Evolutionary conservation across 2,797 vertebrate genomes (phyloP).

Genomic region (Sebastiscus albofasciatus): DNA sequence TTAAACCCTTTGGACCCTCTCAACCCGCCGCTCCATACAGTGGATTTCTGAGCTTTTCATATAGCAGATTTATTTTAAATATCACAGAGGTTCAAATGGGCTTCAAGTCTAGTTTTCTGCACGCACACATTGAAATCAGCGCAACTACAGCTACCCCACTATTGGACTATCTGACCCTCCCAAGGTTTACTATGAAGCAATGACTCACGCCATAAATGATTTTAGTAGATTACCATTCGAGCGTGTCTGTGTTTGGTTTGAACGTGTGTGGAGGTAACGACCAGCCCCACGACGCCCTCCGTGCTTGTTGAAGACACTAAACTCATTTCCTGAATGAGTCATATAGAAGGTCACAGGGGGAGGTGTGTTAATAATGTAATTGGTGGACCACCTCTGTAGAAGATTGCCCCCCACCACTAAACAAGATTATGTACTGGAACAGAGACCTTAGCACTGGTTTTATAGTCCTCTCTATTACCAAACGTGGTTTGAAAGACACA

Average conservation of each 20-base stretch:
- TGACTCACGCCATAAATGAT: constrained; percentile 38
- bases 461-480: constrained; percentile 13
- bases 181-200: constrained; percentile 6
- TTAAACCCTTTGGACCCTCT: constrained; percentile 56
- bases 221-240: constrained; percentile 34
- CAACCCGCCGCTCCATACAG: neutral
- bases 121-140: neutral
- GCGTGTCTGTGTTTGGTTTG: constrained; percentile 30
- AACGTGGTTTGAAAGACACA: constrained; percentile 8
- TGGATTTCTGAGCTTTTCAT: constrained; percentile 5
- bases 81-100: neutral
- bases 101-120: neutral
- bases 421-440: constrained; percentile 44
- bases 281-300: neutral
- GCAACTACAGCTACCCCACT: neutral
- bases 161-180: neutral
- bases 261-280: neutral
- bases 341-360: constrained; percentile 40
- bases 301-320: constrained; percentile 46
- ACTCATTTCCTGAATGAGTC: constrained; percentile 67
- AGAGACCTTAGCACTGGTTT: constrained; percentile 7
- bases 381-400: constrained; percentile 57
- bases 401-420: constrained; percentile 20
- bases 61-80: neutral
- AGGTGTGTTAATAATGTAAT: constrained; percentile 68